phyloP scores from a whole-genome alignment of 2,797 vertebrate species.

The Anas capensis region DNA sequence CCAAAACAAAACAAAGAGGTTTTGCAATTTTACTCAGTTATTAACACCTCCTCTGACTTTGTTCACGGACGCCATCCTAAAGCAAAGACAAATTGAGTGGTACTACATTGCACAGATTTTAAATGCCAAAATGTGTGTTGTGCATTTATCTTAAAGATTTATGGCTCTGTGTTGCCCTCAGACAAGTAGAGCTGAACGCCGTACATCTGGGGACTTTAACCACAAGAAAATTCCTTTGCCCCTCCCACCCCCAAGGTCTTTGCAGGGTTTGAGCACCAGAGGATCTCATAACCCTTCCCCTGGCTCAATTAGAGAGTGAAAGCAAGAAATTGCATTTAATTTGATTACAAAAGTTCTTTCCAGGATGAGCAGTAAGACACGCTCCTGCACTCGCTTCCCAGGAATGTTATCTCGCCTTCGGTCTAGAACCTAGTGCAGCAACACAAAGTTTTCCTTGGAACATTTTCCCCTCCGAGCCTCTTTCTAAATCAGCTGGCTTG shows the following conservation, averaged over 20 bases:
- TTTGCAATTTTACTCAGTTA: not conserved
- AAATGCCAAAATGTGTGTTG: not conserved
- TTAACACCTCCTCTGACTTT: not conserved
- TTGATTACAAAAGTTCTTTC: not conserved
- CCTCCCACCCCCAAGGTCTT: not conserved
- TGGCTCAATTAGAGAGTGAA: not conserved
- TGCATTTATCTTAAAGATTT: not conserved
- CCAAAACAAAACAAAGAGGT: not conserved
- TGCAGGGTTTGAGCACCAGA: not conserved
- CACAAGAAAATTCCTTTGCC: not conserved
- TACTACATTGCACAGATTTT: not conserved
- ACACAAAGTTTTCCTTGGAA: not conserved
- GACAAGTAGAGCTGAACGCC: not conserved
- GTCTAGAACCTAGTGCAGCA: not conserved
- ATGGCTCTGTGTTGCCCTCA: not conserved
- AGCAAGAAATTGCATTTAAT: constrained; percentile 3
- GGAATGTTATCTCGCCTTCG: not conserved
- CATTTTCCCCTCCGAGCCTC: not conserved
- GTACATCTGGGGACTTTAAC: not conserved
- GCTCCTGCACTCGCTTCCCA: not conserved
- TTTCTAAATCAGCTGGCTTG: not conserved
- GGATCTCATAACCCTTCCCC: not conserved
- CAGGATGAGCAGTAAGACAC: not conserved
- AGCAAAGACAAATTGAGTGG: not conserved
- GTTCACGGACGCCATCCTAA: not conserved